Percentiles rank a stretch among this genome's conserved stretches.
These are phyloP conservation scores for Rattus rattus DNA, from an alignment of 2,113 vertebrate genomes.

Conservation along the genomic window DNA sequence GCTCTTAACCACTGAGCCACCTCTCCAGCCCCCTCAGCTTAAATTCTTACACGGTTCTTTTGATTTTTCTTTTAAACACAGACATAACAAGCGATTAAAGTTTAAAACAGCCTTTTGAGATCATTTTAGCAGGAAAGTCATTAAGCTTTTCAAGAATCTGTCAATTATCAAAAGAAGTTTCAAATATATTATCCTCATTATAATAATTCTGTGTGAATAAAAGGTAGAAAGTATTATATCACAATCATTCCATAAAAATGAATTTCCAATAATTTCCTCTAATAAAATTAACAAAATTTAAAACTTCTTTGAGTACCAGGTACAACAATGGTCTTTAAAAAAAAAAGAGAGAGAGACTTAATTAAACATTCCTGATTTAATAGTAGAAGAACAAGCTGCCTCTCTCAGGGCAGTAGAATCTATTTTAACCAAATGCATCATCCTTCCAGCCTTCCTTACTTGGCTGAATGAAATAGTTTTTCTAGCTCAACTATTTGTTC, in stretches of 20 bases:
- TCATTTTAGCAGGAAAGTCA: conserved; percentile 58
- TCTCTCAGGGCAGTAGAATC: not conserved
- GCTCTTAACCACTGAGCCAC: no score
- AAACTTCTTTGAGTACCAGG: conserved; percentile 51
- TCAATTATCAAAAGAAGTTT: conserved; percentile 42
- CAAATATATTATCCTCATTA: not conserved
- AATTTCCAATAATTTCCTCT: conserved; percentile 31
- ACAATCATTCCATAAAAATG: not conserved
- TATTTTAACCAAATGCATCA: conserved; percentile 10
- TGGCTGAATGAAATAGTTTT: not conserved
- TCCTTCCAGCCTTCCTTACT: not conserved
- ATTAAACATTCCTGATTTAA: conserved; percentile 39
- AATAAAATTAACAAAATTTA: conserved; percentile 54
- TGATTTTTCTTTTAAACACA: conserved; percentile 62
- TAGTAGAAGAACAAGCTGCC: not conserved
- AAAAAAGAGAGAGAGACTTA: not conserved
- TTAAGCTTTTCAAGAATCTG: conserved; percentile 65
- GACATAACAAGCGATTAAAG: conserved; percentile 59
- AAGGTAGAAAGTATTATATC: conserved; percentile 2
- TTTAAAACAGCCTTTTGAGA: conserved; percentile 68
- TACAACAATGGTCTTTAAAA: conserved; percentile 36
- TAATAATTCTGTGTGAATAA: not conserved
- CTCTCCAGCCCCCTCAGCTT: not conserved
- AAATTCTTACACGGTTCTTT: conserved; percentile 66
- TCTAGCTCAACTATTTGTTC: conserved; percentile 8